A percentile compares a stretch with the other conserved stretches of the same genome.
phyloP scores from a whole-genome alignment of 2,797 vertebrate species.

The Squalus acanthias region DNA sequence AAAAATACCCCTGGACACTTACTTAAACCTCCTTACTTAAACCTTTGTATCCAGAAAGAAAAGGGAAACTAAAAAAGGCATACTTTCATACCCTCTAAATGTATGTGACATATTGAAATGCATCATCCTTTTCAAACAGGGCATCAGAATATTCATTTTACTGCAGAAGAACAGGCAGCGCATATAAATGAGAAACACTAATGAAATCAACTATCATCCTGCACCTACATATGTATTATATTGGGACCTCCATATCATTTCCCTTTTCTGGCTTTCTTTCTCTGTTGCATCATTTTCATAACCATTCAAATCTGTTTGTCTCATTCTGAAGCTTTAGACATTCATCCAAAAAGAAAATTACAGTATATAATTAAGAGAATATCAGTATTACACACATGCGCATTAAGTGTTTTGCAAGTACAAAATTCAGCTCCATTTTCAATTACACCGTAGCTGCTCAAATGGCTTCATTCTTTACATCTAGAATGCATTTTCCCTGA shows the following conservation, averaged over 20 bases:
- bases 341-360: slow-evolving; percentile 51
- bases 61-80: background rate
- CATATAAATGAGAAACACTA: slow-evolving; percentile 99
- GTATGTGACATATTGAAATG: slow-evolving; percentile 31
- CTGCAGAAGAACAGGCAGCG: slow-evolving; percentile 99
- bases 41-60: background rate
- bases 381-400: background rate
- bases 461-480: background rate
- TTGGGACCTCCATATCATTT: slow-evolving; percentile 76
- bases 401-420: background rate
- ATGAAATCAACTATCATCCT: slow-evolving; percentile 99
- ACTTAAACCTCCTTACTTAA: background rate
- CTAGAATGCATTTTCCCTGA: background rate
- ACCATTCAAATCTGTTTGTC: slow-evolving; percentile 54
- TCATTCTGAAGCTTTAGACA: slow-evolving; percentile 50
- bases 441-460: background rate
- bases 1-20: background rate
- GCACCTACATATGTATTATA: slow-evolving; percentile 97
- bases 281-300: slow-evolving; percentile 58
- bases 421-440: slow-evolving; percentile 1
- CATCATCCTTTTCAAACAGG: slow-evolving; percentile 48
- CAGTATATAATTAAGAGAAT: slow-evolving; percentile 38
- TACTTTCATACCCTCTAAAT: background rate
- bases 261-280: slow-evolving; percentile 79
- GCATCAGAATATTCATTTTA: slow-evolving; percentile 92